phyloP scores from a whole-genome alignment of 2,888 invertebrate genomes.

The Pseudococcus viburni region DNA sequence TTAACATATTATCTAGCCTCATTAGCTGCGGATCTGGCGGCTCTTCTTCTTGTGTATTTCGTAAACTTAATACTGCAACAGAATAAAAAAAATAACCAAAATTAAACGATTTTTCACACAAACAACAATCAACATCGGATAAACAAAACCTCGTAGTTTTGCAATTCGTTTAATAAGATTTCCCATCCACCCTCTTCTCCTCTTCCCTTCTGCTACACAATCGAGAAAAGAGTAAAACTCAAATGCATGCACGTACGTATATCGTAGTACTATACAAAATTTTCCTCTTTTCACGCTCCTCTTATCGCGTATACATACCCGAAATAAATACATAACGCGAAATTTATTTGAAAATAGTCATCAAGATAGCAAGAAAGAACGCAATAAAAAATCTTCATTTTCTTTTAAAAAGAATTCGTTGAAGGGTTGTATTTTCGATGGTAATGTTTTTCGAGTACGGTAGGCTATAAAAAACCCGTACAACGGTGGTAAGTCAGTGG shows the following conservation, averaged over 20 bases:
- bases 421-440: slow-evolving; percentile 45
- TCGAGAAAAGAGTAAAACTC: neutral
- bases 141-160: neutral
- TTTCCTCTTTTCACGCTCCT: neutral
- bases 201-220: neutral
- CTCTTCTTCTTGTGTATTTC: slow-evolving; percentile 98
- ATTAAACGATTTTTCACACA: neutral
- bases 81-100: slow-evolving; percentile 41
- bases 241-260: neutral
- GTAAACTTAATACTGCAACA: slow-evolving; percentile 86
- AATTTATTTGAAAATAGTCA: slow-evolving; percentile 62
- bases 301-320: slow-evolving; percentile 2
- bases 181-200: neutral
- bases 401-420: slow-evolving; percentile 52
- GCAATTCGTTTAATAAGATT: neutral
- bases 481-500: neutral
- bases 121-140: neutral
- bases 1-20: slow-evolving; percentile 99
- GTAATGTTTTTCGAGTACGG: slow-evolving; percentile 54
- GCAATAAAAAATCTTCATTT: slow-evolving; percentile 52
- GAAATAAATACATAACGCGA: slow-evolving; percentile 52
- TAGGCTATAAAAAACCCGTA: slow-evolving; percentile 19
- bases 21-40: slow-evolving; percentile 98
- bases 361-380: slow-evolving; percentile 56
- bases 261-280: neutral